Evolutionary conservation across 1,140 invertebrate species (phyloP).

Genomic region (Tetramorium alpestre): DNA sequence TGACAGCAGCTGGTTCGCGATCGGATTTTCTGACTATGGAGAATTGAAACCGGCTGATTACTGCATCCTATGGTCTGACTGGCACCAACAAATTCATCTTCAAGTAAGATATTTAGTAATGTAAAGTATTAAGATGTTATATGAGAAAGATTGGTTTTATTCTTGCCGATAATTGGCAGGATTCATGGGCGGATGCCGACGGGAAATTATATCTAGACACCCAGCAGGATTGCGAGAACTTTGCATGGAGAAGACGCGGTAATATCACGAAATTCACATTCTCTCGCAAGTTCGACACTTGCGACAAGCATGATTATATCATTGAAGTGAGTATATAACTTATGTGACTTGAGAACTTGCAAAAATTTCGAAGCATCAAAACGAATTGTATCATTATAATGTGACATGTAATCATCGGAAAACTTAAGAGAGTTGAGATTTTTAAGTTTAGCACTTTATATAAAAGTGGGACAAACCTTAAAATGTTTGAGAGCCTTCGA

Average conservation of each 20-base stretch:
- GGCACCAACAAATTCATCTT: conserved; percentile 88
- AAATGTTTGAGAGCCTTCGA: not conserved
- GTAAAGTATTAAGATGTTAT: not conserved
- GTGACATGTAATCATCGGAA: not conserved
- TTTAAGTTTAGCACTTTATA: not conserved
- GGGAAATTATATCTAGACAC: conserved; percentile 90
- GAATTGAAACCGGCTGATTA: conserved; percentile 92
- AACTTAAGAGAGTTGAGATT: not conserved
- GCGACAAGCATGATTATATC: conserved; percentile 95
- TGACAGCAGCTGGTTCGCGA: conserved; percentile 90
- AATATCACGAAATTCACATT: conserved; percentile 91
- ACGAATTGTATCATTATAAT: not conserved
- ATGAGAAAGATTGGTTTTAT: not conserved
- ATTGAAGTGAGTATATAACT: conserved; percentile 90
- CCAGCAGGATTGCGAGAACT: conserved; percentile 93
- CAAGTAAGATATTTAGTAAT: conserved; percentile 86
- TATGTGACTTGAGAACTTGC: not conserved
- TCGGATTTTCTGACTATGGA: conserved; percentile 97
- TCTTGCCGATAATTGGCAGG: conserved; percentile 85
- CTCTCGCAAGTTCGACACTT: conserved; percentile 95
- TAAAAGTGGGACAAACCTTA: not conserved
- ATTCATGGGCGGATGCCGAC: conserved; percentile 90
- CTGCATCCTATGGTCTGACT: conserved; percentile 93
- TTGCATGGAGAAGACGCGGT: conserved; percentile 87
- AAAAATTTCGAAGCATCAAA: not conserved